Base-by-base conservation (phyloP, 2,888 invertebrate genomes). In the Allophyes oxyacanthae region DNA sequence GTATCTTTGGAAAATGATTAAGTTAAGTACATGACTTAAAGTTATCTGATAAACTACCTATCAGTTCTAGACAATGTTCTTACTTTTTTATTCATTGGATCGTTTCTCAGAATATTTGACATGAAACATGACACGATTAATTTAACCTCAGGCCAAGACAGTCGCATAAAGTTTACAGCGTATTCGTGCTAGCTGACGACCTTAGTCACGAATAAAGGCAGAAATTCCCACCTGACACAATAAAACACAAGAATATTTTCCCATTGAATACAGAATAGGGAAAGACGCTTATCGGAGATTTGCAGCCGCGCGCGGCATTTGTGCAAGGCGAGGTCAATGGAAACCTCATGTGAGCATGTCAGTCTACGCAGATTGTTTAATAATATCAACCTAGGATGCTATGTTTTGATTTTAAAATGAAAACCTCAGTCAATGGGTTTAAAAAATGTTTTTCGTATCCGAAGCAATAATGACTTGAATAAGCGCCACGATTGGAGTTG, bases 281-380 rank as follows among this genome's bases (percentile, higher is more conserved):
- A 69, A 79, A 84, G 79, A 85, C 84, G 63, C 66, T 75, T 73
- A 73, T 53, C 41, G 33, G 65, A 75, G 75, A 75, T 75, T 86
- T 84, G 73, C 72, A 59, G 72, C 74, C 75, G 64, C 71, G 72
- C 68, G 66, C 63, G 62, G 67, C 73, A 77, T 75, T 72, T 70
- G 68, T 74, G 63, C 61, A 68, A 66, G 66, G 73, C 82, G 78
- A 87, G 84, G 84, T 78, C 85, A 79, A 58, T 78, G 77, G 87
- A 87, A 87, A 86, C 87, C 86, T 86, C 84, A 85, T 81, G 83
- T 77, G 77, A 82, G 82, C 61, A 53, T 52, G 53, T 51, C 41
- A 34, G 2, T 20, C 20, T 20, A 14, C 34, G 52, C 56, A 52
- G 62, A 51, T 53, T 58, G 61, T 51, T 45, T 49, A 54, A 54